phyloP scores from a whole-genome alignment of 2,113 vertebrate genomes.

The Mustela lutreola region DNA sequence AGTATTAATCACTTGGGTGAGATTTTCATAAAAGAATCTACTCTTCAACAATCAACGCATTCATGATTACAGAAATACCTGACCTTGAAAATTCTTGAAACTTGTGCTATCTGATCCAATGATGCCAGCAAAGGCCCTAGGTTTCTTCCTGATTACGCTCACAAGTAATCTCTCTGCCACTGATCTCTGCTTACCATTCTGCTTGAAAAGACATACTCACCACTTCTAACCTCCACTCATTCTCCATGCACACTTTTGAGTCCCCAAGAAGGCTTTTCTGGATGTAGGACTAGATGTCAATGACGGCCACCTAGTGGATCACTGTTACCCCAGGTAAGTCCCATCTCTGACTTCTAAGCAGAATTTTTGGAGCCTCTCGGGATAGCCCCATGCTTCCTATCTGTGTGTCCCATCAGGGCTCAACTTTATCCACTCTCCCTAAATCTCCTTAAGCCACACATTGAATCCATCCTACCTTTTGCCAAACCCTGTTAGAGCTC shows the following conservation, averaged over 20 bases:
- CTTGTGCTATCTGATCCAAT: neutral
- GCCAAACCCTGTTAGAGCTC: neutral
- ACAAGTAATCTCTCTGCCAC: neutral
- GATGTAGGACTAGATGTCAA: constrained; percentile 54
- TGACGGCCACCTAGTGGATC: constrained; percentile 20
- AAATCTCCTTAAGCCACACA: neutral
- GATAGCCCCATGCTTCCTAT: neutral
- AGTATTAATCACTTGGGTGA: neutral
- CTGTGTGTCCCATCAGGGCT: neutral
- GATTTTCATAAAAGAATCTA: neutral
- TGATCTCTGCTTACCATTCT: constrained; percentile 35
- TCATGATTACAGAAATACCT: neutral
- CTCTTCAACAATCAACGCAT: neutral
- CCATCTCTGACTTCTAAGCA: constrained; percentile 39
- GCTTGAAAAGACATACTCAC: neutral
- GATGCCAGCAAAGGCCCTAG: neutral
- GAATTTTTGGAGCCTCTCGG: neutral
- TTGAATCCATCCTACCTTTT: neutral
- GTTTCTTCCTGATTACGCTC: neutral
- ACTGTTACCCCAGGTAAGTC: constrained; percentile 50
- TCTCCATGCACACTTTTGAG: neutral
- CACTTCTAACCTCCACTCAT: neutral
- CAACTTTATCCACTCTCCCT: neutral
- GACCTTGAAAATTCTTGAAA: neutral
- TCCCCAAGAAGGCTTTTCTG: neutral